Evolutionary conservation across 92 coral and sea anemone species (phyloP).

Genomic region (Chrysogorgia sp.): DNA sequence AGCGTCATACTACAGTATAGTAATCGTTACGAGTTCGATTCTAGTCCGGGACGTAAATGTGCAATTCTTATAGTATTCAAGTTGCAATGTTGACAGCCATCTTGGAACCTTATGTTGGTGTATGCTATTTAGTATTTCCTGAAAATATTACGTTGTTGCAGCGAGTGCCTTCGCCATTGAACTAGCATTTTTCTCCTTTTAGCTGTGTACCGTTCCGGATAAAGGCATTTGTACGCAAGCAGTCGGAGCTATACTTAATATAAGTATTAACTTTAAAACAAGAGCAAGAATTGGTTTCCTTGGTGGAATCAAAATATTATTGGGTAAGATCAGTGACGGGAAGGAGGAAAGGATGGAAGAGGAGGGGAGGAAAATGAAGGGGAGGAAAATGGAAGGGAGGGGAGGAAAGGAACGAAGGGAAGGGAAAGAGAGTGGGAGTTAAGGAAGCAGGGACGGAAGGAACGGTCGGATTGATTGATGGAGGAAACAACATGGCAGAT

Average conservation of each 20-base stretch:
- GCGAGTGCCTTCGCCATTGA: background rate
- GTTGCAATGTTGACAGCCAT: too few relatives aligned
- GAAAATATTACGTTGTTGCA: too few relatives aligned
- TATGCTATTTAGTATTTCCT: too few relatives aligned
- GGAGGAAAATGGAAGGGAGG: background rate
- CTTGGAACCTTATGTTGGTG: too few relatives aligned
- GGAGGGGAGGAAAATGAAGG: background rate
- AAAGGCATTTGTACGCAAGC: constrained; percentile 74
- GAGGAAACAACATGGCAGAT: background rate
- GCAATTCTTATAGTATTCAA: too few relatives aligned
- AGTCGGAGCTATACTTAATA: constrained; percentile 74
- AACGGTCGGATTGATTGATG: background rate
- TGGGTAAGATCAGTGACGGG: constrained; percentile 61
- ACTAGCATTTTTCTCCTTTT: background rate
- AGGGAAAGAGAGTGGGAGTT: background rate
- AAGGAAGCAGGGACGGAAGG: background rate
- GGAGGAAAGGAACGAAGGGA: background rate
- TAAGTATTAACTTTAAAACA: constrained; percentile 69
- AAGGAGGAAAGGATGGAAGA: background rate
- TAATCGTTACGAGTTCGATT: too few relatives aligned
- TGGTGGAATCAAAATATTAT: constrained; percentile 81
- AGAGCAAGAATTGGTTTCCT: constrained; percentile 83
- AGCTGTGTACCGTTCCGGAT: constrained; percentile 80
- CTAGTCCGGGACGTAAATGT: too few relatives aligned
- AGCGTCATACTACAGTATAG: too few relatives aligned